Evolutionary conservation across 2,113 vertebrate genomes (phyloP).

Genomic region (Crotophaga sulcirostris): DNA sequence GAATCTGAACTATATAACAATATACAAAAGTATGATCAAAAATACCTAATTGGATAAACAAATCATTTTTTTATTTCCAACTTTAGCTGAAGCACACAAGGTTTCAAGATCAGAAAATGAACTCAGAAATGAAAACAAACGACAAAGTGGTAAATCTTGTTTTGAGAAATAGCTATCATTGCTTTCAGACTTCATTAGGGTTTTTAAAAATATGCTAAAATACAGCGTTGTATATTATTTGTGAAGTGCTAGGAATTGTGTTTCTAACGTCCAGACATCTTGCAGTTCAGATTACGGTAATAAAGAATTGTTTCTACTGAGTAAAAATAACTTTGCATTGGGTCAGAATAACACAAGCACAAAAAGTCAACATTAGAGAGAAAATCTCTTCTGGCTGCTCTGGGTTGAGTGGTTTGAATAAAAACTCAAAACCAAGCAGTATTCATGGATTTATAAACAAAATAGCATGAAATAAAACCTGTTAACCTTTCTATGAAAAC

Average conservation of each 20-base stretch:
- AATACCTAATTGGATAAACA: slow-evolving; percentile 49
- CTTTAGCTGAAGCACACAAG: slow-evolving; percentile 85
- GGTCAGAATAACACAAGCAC: neutral
- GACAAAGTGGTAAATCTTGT: slow-evolving; percentile 82
- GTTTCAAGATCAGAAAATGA: slow-evolving; percentile 83
- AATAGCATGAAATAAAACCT: neutral
- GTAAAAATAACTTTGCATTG: neutral
- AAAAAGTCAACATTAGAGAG: neutral
- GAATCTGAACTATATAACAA: neutral
- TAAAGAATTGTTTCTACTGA: neutral
- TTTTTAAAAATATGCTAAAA: neutral
- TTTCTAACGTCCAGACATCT: neutral
- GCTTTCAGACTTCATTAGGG: neutral
- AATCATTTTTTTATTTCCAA: slow-evolving; percentile 61
- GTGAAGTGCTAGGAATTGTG: neutral
- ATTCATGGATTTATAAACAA: neutral
- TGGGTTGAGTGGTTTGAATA: neutral
- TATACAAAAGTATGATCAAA: slow-evolving; percentile 1
- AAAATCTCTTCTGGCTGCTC: neutral
- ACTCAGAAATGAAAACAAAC: slow-evolving; percentile 86
- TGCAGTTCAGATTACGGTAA: neutral
- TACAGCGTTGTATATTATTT: neutral
- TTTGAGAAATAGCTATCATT: slow-evolving; percentile 26
- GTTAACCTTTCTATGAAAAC: neutral
- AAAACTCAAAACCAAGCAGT: neutral